Base-by-base conservation (phyloP, 2,113 vertebrate genomes). In the Uria lomvia region DNA sequence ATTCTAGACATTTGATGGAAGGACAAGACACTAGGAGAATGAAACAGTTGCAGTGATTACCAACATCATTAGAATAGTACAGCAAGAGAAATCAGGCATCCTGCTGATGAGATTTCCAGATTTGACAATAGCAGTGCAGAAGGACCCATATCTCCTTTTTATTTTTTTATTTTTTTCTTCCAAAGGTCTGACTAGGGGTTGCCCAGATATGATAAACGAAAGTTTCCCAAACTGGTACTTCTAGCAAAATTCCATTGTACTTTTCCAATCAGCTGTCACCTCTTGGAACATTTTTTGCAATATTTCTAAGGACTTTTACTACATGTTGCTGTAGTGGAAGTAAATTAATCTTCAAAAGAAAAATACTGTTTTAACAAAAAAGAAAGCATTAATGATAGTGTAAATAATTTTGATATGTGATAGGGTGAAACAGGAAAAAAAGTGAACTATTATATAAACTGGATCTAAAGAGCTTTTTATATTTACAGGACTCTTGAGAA, bases 401-500 rank as follows among this genome's bases (percentile, higher is more conserved):
- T 96, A 97, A 94, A 95, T 97, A 86, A 91, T 85, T 81, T 87
- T 92, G 86, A 70, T 87, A 58, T 87, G 73, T 87, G 70, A 70
- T 62, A 50, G 62, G 62, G 34, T 91, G 55, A 92, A 96, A 94
- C 55, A 81, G 50, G 66, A 45, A 79, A 91, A 90, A 86, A 89
- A 86, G 77, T 50, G 32, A 78, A 55, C 62, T 91, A 55, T 73
- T 96, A 82, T 52, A 21, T 96, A 92, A 97, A 95, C 74, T 84
- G 42, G 38, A 88, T 91, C 84, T 87, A 92, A 94, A 92, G 59
- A 76, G 86, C 84, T 88, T 82, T 95, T 92, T 82, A 12, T 94
- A 94, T 96, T 97, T 96, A 95, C 38, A 66, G 29, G 47, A 88
- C 96, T 96, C 96, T 70, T 80, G 97, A 95, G 97, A 91, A 70